These are phyloP conservation scores for Alectura lathami DNA, from an alignment of 2,113 vertebrate species.

Conservation along the genomic window DNA sequence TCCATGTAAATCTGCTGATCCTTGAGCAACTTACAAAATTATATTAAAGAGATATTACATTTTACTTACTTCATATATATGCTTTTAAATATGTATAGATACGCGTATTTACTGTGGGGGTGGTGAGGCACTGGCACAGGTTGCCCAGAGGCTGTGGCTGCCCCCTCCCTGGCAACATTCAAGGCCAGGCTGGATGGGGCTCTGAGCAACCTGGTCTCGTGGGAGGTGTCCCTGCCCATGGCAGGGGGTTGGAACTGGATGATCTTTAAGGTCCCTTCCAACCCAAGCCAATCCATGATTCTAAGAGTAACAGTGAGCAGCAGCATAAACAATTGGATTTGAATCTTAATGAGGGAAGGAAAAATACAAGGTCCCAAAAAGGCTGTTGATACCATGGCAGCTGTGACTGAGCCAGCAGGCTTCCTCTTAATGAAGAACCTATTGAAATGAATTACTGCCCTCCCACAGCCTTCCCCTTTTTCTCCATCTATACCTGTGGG, in stretches of 20 bases:
- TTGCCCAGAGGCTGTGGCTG: too few relatives aligned
- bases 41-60: not conserved
- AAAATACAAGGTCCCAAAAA: slow-evolving; percentile 12
- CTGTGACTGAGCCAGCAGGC: slow-evolving; percentile 27
- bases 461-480: not conserved
- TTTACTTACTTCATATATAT: not conserved
- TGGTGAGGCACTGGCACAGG: too few relatives aligned
- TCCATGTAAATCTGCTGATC: not conserved
- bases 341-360: slow-evolving; percentile 18
- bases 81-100: not conserved
- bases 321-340: too few relatives aligned
- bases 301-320: too few relatives aligned
- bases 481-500: not conserved
- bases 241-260: too few relatives aligned
- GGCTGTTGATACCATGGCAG: slow-evolving; percentile 27
- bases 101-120: too few relatives aligned
- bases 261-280: too few relatives aligned
- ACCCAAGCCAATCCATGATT: too few relatives aligned
- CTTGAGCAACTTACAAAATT: not conserved
- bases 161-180: too few relatives aligned
- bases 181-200: too few relatives aligned
- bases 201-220: too few relatives aligned
- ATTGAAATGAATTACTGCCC: slow-evolving; percentile 13
- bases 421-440: slow-evolving; percentile 14
- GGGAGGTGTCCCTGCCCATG: too few relatives aligned